Evolutionary conservation across 2,888 invertebrate genomes (phyloP), one percentile per base, ranked within the genome.

Genomic region (Tenthredo mesomela): DNA sequence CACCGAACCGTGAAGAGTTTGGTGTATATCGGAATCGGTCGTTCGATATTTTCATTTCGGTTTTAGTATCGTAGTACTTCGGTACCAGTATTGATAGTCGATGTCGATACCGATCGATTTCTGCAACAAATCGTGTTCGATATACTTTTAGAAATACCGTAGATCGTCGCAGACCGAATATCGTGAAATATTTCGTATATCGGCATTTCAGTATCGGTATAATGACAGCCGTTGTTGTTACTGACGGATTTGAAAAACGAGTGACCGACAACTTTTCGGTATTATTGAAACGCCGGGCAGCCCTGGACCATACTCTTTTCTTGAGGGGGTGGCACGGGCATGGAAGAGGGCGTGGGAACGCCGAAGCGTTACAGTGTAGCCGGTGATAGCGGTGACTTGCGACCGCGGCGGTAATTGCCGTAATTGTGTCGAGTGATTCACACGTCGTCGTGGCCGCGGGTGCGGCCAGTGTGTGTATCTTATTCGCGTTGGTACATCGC

Each of bases 361-460:
- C 88, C 88, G 89, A 89, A 89, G 90, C 87, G 89, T 82, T 80
- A 82, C 47, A 61, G 82, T 70, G 82, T 61, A 37, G 70, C 47
- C 67, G 90, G 88, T 91, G 90, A 89, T 90, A 91, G 89, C 88
- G 89, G 87, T 89, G 89, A 90, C 89, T 91, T 89, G 90, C 89
- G 89, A 90, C 89, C 90, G 89, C 80, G 88, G 89, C 87, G 89
- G 91, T 92, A 93, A 93, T 93, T 93, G 93, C 89, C 89, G 91
- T 92, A 93, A 93, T 93, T 93, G 92, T 93, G 92, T 90, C 93
- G 93, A 93, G 93, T 93, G 93, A 93, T 93, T 93, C 93, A 93
- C 93, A 92, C 93, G 92, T 93, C 90, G 93, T 91, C 89, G 92
- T 92, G 90, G 88, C 84, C 83, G 82, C 84, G 86, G 84, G 25